Base-by-base conservation (phyloP, 1,140 invertebrate genomes). In the Drosophila ohnishii region DNA sequence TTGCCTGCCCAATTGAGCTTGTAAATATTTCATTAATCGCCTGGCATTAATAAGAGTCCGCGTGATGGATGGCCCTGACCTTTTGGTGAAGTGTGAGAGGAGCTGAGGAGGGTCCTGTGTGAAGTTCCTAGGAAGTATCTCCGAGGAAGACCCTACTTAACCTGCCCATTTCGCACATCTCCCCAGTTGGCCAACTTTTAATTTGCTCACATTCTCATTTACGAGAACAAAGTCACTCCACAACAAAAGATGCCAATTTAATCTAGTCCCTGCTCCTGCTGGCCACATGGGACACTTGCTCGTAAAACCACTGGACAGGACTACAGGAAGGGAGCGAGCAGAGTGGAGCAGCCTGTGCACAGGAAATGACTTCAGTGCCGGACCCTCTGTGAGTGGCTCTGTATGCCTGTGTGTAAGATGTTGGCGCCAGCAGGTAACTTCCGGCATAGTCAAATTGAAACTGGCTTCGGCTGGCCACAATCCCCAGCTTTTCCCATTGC, bases 211-310 rank as follows among this genome's bases (percentile, higher is more conserved):
- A 76, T 76, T 86, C 75, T 87, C 82, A 83, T 86, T 87, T 86
- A 75, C 62, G 71, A 80, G 76, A 88, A 88, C 85, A 88, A 88
- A 88, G 85, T 80, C 84, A 80, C 77, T 83, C 62, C 69, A 82
- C 76, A 90, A 90, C 88, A 90, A 90, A 90, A 90, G 88, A 90
- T 90, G 88, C 88, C 88, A 90, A 90, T 90, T 90, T 90, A 90
- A 90, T 90, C 88, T 90, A 90, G 84, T 90, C 73, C 81, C 82
- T 50, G 78, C 60, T 73, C 82, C 82, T 65, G 78, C 60, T 64
- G 75, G 88, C 88, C 88, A 90, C 88, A 90, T 90, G 88, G 88
- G 88, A 90, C 88, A 85, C 78, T 90, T 51, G 67, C 44, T 72
- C 65, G 69, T 75, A 82, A 79, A 89, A 79, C 75, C 85, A 78